phyloP scores from a whole-genome alignment of 2,797 vertebrate species.

The Tinamus major region DNA sequence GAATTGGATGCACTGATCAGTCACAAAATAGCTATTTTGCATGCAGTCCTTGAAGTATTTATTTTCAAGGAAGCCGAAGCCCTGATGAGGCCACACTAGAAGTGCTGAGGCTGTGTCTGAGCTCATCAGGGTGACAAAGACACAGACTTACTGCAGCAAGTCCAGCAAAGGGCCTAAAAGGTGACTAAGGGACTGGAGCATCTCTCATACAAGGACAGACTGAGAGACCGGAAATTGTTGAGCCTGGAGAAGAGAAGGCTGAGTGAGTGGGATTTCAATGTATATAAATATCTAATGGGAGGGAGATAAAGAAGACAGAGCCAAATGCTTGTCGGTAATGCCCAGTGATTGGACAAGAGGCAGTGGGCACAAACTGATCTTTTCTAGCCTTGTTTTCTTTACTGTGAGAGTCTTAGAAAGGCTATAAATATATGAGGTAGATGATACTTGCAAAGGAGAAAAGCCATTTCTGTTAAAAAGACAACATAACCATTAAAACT shows the following conservation, averaged over 20 bases:
- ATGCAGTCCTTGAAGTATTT: neutral
- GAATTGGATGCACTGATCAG: neutral
- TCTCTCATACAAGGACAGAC: no score
- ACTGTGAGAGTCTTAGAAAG: neutral
- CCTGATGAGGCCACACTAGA: no score
- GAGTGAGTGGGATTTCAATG: neutral
- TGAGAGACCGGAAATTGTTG: neutral
- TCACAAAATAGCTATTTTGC: neutral
- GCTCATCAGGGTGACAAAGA: no score
- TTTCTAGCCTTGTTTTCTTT: neutral
- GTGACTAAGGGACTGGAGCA: no score
- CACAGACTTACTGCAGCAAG: no score
- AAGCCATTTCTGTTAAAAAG: neutral
- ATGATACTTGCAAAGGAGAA: neutral
- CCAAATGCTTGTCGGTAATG: neutral
- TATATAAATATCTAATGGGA: neutral
- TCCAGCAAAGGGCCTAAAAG: no score
- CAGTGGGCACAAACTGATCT: neutral
- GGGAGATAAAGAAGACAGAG: neutral
- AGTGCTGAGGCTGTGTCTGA: no score
- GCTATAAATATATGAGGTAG: neutral
- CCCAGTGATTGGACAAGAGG: neutral
- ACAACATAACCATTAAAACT: neutral
- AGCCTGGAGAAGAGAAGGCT: neutral
- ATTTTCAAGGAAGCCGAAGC: neutral